phyloP scores from a whole-genome alignment of 1,140 invertebrate species.

The Drosophila fuyamai region DNA sequence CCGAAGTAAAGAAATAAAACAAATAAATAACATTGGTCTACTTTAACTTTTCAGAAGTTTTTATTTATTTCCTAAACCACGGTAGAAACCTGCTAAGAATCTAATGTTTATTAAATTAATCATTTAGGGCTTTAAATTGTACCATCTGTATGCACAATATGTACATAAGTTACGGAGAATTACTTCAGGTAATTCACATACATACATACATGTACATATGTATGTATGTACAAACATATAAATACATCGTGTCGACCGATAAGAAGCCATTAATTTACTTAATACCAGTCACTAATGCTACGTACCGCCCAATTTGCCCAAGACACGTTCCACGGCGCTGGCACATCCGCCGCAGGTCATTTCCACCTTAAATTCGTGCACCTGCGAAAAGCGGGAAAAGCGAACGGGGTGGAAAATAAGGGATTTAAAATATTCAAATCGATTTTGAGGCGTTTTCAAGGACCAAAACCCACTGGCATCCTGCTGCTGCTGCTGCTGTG shows the following conservation, averaged over 20 bases:
- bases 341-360: constrained; percentile 97
- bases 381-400: constrained; percentile 84
- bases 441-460: neutral
- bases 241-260: constrained; percentile 11
- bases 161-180: no score
- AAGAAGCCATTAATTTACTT: constrained; percentile 30
- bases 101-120: no score
- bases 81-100: no score
- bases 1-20: no score
- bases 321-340: constrained; percentile 91
- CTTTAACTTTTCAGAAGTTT: no score
- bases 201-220: constrained; percentile 1
- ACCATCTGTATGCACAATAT: no score
- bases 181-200: neutral
- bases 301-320: constrained; percentile 90
- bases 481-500: constrained; percentile 62
- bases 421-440: neutral
- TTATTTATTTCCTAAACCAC: no score
- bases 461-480: constrained; percentile 62
- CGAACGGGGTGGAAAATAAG: neutral
- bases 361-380: constrained; percentile 92
- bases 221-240: neutral
- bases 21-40: no score
- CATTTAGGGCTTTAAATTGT: no score
- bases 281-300: constrained; percentile 27